Conservation (phyloP, 2,797 vertebrate species). For the Crax fasciolata region DNA sequence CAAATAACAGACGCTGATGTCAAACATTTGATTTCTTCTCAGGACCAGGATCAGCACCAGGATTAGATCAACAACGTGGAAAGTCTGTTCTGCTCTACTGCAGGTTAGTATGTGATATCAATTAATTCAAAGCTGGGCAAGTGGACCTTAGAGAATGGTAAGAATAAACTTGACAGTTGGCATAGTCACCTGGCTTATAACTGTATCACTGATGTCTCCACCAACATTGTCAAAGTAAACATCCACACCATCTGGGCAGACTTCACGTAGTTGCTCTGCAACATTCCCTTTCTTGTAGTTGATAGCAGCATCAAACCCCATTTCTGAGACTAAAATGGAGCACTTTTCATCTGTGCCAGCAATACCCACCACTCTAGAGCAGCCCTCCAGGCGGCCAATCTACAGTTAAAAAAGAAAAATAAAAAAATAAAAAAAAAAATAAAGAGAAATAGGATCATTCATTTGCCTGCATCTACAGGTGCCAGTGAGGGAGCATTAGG, state of each 20-base stretch:
- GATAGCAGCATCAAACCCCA: slow-evolving; percentile 91
- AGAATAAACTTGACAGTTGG: not conserved
- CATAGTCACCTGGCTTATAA: slow-evolving; percentile 90
- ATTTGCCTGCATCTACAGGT: not conserved
- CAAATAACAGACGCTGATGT: not conserved
- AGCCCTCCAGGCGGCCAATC: slow-evolving; percentile 93
- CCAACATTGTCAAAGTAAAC: slow-evolving; percentile 98
- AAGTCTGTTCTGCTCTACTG: not conserved
- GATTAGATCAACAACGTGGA: not conserved
- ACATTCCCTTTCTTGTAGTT: slow-evolving; percentile 91
- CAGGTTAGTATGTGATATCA: not conserved
- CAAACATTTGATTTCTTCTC: not conserved
- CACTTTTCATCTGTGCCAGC: slow-evolving; percentile 94
- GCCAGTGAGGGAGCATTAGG: too few species aligned
- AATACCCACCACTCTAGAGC: slow-evolving; percentile 92
- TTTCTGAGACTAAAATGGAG: slow-evolving; percentile 87
- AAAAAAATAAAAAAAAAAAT: not conserved
- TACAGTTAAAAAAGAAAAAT: slow-evolving; percentile 55
- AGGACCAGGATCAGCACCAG: not conserved
- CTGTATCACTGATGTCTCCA: slow-evolving; percentile 90
- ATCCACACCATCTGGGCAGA: slow-evolving; percentile 91
- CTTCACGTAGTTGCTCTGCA: slow-evolving; percentile 81
- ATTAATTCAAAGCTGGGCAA: not conserved
- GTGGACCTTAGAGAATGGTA: not conserved
- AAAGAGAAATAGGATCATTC: not conserved